Conservation (phyloP, 2,113 vertebrate genomes). For the Calidris pugnax region DNA sequence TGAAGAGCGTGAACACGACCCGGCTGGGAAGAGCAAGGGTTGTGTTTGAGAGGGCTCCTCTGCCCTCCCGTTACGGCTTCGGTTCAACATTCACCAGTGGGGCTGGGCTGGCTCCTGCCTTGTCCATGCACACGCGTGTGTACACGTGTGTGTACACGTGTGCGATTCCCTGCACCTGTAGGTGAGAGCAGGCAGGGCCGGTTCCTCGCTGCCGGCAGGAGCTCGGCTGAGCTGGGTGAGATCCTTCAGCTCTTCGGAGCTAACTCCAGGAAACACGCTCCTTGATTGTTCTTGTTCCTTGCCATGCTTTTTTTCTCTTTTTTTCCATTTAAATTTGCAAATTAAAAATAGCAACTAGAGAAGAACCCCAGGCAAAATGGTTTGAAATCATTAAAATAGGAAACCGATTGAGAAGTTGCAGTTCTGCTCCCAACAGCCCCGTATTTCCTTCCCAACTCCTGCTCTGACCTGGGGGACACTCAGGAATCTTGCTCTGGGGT, state of each 20-base stretch:
- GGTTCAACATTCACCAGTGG: background rate
- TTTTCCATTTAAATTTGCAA: background rate
- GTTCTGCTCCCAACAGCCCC: background rate
- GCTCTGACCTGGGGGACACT: too few relatives aligned
- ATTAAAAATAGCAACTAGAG: background rate
- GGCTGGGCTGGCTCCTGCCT: background rate
- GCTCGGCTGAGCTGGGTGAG: background rate
- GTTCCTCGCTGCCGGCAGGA: background rate
- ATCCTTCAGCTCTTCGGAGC: background rate
- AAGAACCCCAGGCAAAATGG: background rate
- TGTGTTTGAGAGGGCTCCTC: background rate
- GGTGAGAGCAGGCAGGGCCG: background rate
- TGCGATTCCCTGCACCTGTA: fast-evolving
- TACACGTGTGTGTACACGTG: fast-evolving
- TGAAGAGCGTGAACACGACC: background rate
- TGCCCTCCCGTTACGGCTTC: background rate
- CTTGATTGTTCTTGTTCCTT: background rate
- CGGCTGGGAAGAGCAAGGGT: background rate
- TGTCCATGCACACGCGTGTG: background rate
- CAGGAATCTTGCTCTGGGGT: background rate
- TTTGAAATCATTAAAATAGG: background rate
- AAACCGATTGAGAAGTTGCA: background rate
- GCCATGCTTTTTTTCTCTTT: background rate
- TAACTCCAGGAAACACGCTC: background rate
- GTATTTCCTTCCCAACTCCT: background rate